phyloP scores from a whole-genome alignment of 2,888 invertebrate species.

The Drosophila cyrtoloma region DNA sequence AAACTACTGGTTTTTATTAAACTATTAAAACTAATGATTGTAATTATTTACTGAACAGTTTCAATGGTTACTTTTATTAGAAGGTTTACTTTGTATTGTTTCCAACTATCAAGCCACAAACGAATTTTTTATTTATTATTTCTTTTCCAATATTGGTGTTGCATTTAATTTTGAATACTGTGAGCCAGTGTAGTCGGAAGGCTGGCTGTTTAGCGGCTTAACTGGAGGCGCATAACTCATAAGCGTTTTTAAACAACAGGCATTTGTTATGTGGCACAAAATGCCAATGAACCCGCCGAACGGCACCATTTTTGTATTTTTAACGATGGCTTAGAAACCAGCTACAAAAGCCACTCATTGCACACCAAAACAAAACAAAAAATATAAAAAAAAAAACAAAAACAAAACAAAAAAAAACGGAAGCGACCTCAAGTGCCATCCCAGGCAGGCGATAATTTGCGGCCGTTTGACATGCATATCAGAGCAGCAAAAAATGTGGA shows the following conservation, averaged over 20 bases:
- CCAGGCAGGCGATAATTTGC: conserved; percentile 67
- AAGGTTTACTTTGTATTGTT: not conserved
- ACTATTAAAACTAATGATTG: not conserved
- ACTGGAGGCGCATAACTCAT: conserved; percentile 66
- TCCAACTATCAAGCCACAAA: not conserved
- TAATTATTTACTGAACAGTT: not conserved
- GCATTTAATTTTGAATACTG: conserved; percentile 18
- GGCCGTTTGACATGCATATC: conserved; percentile 76
- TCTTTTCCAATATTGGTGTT: conserved; percentile 23
- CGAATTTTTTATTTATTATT: not conserved
- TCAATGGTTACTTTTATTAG: not conserved
- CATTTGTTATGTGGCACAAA: conserved; percentile 76
- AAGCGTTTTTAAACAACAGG: conserved; percentile 55
- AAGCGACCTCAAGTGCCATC: conserved; percentile 69
- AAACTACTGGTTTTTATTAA: not conserved
- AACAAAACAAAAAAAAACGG: conserved; percentile 57
- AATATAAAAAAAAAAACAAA: conserved; percentile 6
- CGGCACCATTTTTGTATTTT: conserved; percentile 34
- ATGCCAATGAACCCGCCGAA: conserved; percentile 67
- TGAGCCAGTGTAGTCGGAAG: conserved; percentile 38
- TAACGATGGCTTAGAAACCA: conserved; percentile 49
- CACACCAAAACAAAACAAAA: not conserved
- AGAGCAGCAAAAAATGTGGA: conserved; percentile 32
- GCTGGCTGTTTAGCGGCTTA: conserved; percentile 52
- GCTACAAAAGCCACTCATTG: conserved; percentile 36